phyloP scores from a whole-genome alignment of 2,113 vertebrate species.

The Aramus guarauna region DNA sequence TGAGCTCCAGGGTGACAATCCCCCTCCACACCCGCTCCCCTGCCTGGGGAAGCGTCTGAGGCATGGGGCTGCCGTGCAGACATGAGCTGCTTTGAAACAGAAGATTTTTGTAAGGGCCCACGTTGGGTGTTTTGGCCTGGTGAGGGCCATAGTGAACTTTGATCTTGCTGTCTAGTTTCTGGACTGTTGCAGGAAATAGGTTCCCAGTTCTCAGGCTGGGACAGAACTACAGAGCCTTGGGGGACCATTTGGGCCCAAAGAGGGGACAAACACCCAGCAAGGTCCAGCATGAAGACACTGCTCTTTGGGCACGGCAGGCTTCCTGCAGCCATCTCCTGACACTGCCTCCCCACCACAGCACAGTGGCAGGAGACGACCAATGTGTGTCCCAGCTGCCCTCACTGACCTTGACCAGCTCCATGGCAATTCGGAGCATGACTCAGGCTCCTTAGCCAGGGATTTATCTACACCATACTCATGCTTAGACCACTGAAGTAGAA shows the following conservation, averaged over 20 bases:
- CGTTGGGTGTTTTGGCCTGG: neutral
- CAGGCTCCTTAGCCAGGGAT: neutral
- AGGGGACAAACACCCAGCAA: neutral
- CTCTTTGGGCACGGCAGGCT: neutral
- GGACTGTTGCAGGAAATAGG: neutral
- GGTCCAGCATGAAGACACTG: neutral
- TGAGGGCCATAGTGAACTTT: neutral
- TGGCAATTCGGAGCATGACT: neutral
- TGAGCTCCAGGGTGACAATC: neutral
- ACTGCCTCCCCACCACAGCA: neutral
- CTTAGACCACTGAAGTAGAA: neutral
- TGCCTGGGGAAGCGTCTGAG: neutral
- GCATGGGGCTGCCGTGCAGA: rapidly evolving
- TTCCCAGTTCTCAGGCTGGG: neutral
- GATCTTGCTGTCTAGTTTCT: neutral
- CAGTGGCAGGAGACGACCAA: neutral
- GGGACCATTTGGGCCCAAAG: neutral
- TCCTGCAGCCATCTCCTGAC: neutral
- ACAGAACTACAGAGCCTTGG: neutral
- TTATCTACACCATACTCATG: neutral
- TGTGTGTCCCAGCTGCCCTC: neutral
- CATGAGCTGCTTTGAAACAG: neutral
- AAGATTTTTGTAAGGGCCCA: neutral
- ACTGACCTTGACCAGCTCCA: neutral
- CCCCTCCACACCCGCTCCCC: neutral